Percentiles rank a stretch among this genome's conserved stretches.
These are phyloP conservation scores for Drosophila bifasciata DNA, from an alignment of 1,140 invertebrate genomes.

Conservation along the genomic window DNA sequence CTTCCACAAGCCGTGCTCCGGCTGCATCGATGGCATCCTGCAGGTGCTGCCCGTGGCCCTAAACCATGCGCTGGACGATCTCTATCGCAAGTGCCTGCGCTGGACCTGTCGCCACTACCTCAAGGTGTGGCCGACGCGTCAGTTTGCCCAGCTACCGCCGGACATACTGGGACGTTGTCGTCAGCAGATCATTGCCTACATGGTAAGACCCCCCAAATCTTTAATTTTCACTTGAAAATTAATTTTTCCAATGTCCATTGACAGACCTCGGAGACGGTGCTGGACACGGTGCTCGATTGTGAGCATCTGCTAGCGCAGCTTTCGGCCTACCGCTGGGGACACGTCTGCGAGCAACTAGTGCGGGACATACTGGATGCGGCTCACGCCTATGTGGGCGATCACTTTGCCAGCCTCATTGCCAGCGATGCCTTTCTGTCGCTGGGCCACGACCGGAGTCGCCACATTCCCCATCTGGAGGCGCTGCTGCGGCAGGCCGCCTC, in stretches of 20 bases:
- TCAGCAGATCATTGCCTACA: slow-evolving; percentile 89
- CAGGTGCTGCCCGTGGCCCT: slow-evolving; percentile 93
- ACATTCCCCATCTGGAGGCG: slow-evolving; percentile 88
- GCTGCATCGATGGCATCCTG: slow-evolving; percentile 90
- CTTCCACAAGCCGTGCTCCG: slow-evolving; percentile 89
- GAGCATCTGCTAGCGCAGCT: slow-evolving; percentile 88
- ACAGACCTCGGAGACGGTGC: slow-evolving; percentile 87
- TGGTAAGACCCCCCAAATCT: slow-evolving; percentile 51
- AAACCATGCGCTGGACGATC: slow-evolving; percentile 93
- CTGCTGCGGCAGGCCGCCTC: slow-evolving; percentile 87
- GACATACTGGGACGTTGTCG: slow-evolving; percentile 93
- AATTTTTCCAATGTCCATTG: slow-evolving; percentile 1
- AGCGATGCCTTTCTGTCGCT: slow-evolving; percentile 88
- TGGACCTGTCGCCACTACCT: slow-evolving; percentile 94
- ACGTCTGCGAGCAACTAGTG: slow-evolving; percentile 88
- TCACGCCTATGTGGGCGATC: slow-evolving; percentile 87
- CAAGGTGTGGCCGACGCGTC: slow-evolving; percentile 93
- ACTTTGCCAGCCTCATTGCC: slow-evolving; percentile 87
- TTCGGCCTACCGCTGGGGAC: slow-evolving; percentile 89
- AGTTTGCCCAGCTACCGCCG: slow-evolving; percentile 91
- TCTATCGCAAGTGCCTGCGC: slow-evolving; percentile 92
- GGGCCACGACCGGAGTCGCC: slow-evolving; percentile 88
- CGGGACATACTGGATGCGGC: slow-evolving; percentile 88
- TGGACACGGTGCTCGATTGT: slow-evolving; percentile 89
- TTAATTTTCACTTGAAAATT: neutral